Percentiles rank a stretch among this genome's conserved stretches.
Conservation (phyloP, 2,888 invertebrate genomes). For the Liodrosophila aerea region DNA sequence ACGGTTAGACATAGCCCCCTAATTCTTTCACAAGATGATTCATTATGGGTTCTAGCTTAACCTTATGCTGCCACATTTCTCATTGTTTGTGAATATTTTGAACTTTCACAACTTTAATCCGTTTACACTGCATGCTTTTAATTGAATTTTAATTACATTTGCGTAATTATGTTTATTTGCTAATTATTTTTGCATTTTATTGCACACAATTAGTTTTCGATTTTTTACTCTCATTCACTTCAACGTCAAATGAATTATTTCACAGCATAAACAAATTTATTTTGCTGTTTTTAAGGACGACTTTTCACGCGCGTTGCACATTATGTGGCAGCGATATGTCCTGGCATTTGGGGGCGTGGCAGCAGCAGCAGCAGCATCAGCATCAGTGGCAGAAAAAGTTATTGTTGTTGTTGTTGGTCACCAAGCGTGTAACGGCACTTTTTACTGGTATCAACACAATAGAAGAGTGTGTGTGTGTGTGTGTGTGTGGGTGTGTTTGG, state of each 20-base stretch:
- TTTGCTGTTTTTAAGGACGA: conserved; percentile 61
- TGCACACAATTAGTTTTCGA: too few species aligned
- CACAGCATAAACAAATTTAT: conserved; percentile 68
- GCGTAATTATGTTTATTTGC: background rate
- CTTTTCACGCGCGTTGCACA: conserved; percentile 75
- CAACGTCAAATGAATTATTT: conserved; percentile 53
- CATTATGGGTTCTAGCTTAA: too few species aligned
- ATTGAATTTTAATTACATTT: background rate
- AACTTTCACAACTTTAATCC: background rate
- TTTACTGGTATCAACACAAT: too few species aligned
- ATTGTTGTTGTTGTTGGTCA: conserved; percentile 24
- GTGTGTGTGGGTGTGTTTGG: conserved; percentile 34
- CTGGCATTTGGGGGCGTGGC: background rate
- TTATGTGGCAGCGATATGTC: conserved; percentile 41
- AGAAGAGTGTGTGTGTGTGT: too few species aligned
- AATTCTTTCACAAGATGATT: too few species aligned
- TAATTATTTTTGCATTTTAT: conserved; percentile 7
- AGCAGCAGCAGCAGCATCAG: too few species aligned
- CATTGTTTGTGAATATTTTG: too few species aligned
- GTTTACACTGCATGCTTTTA: conserved; percentile 1
- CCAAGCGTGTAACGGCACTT: conserved; percentile 66
- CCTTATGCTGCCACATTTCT: too few species aligned
- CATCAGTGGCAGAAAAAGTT: too few species aligned
- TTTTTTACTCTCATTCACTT: conserved; percentile 3
- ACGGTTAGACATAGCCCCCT: too few species aligned